Base-by-base conservation (phyloP, 53 echinoderm and acorn worm genomes). In the Stichopus horrens region DNA sequence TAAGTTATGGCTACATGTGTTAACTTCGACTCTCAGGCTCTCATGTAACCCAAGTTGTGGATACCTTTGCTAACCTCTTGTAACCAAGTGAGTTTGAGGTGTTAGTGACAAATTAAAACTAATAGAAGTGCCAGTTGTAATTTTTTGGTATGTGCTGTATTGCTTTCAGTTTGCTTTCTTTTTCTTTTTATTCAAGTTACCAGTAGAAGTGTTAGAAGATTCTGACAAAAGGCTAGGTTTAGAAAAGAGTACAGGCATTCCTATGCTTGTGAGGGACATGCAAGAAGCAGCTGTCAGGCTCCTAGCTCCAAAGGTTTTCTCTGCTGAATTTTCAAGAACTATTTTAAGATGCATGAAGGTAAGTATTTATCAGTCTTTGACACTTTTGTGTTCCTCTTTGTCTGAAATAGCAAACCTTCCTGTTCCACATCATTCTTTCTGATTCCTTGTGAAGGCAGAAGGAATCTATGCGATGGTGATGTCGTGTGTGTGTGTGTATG, bases 181-280 rank as follows among this genome's bases (percentile, higher is more conserved):
- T 77, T 54, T 52, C 6, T 16, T 54, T 68, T 10, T 16, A 55
- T 89, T 89, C 9, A 80, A 94, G 94, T 89, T 94, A 74, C 94
- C 96, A n/a, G 53, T 76, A n/a, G 88, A 90, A 55, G 71, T 96
- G 9, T 86, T 96, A 54, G 58, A 59, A 54, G 93, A 74, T 51
- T 90, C 91, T 58, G 96, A 96, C 53, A 92, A 90, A 65, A 86
- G 94, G 11, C 89, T 96, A 5, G 96, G 96, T 55, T 81, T 96
- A 21, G 91, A 94, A 57, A 87, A 75, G 71, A 87, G 56, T 55
- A 87, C 87, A 18, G 87, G 87, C 11, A 87, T 87, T 74, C 87
- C 87, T 54, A 54, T 74, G 8, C 75, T 74, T 4, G 87, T 87
- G 7, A 74, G 53, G 55, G 87, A 87, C 55, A 87, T 87, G 87